Conservation (phyloP, 1,140 invertebrate species). For the Psix sp. region DNA sequence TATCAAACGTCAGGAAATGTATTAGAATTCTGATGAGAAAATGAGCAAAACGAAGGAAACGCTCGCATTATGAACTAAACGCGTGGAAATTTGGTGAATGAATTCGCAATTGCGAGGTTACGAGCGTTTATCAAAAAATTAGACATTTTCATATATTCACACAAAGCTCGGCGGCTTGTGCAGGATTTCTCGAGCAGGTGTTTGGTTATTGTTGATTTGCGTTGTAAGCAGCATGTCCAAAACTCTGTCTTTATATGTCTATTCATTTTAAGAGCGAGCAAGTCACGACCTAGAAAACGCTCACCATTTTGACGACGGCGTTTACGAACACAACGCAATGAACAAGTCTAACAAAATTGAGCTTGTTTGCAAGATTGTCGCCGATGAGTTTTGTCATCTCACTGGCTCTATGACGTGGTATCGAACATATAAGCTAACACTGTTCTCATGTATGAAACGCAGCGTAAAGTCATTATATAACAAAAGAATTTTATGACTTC, state of each 20-base stretch:
- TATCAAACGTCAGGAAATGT: too few species aligned
- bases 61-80: too few species aligned
- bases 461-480: too few species aligned
- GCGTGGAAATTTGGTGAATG: too few species aligned
- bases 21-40: too few species aligned
- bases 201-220: slow-evolving; percentile 44
- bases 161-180: background rate
- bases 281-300: slow-evolving; percentile 51
- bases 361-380: slow-evolving; percentile 36
- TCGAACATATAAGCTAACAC: slow-evolving; percentile 18
- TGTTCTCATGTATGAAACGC: slow-evolving; percentile 20
- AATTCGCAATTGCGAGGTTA: too few species aligned
- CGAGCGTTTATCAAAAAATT: too few species aligned
- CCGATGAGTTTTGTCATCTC: slow-evolving; percentile 38
- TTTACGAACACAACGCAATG: slow-evolving; percentile 36
- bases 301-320: slow-evolving; percentile 41
- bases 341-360: slow-evolving; percentile 49
- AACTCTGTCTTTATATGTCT: slow-evolving; percentile 37
- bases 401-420: background rate
- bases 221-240: slow-evolving; percentile 34
- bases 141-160: too few species aligned
- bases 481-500: too few species aligned
- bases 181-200: slow-evolving; percentile 12
- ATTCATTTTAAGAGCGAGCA: slow-evolving; percentile 34
- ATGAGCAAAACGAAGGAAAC: too few species aligned